These are phyloP conservation scores for Oligia strigilis DNA, from an alignment of 2,888 invertebrate species.

Conservation along the genomic window DNA sequence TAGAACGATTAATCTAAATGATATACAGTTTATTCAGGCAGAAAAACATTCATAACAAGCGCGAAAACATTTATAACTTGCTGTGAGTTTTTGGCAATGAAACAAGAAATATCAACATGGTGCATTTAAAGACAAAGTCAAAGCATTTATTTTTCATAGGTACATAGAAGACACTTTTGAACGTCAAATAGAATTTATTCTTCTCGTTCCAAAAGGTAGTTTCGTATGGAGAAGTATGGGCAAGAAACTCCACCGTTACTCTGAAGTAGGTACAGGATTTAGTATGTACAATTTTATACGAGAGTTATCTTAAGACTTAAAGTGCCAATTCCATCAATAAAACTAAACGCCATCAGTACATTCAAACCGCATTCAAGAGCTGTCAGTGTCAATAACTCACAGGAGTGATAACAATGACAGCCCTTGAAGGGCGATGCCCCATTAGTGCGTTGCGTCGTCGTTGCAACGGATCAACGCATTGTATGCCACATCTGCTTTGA, in stretches of 20 bases:
- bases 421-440: neutral
- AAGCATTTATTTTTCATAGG: neutral
- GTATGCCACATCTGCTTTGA: too few species aligned
- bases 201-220: neutral
- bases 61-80: neutral
- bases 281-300: neutral
- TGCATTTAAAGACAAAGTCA: neutral
- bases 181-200: neutral
- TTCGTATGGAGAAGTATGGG: neutral
- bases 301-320: neutral
- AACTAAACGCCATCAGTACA: neutral
- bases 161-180: too few species aligned
- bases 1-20: neutral
- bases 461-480: too few species aligned
- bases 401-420: neutral
- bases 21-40: neutral
- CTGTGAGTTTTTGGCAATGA: conserved; percentile 17
- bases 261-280: neutral
- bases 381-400: neutral
- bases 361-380: neutral
- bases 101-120: neutral
- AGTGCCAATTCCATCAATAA: neutral
- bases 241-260: neutral
- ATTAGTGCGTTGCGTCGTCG: too few species aligned
- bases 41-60: neutral